Percentiles rank a stretch among this genome's conserved stretches.
Conservation (phyloP, 1,140 invertebrate species). For the Rhysida immarginata region DNA sequence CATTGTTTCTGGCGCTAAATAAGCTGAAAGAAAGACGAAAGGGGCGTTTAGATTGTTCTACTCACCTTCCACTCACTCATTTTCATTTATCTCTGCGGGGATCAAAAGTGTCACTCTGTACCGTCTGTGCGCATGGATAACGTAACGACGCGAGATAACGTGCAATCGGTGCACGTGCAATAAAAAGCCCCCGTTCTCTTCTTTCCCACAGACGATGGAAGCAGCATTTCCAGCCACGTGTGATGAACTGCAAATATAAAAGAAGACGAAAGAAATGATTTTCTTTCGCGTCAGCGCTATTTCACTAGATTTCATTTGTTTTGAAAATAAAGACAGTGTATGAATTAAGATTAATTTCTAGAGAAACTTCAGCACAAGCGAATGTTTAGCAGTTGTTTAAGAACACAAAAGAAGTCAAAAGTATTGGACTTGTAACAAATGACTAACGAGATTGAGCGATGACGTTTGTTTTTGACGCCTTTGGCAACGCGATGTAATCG, state of each 20-base stretch:
- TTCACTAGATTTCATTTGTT: too few species aligned
- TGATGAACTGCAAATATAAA: not conserved
- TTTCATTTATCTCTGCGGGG: not conserved
- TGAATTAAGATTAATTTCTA: too few species aligned
- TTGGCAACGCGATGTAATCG: not conserved
- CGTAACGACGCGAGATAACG: not conserved
- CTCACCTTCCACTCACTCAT: not conserved
- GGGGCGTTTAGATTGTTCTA: not conserved
- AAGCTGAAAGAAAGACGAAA: not conserved
- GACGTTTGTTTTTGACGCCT: not conserved
- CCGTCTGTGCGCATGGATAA: conserved; percentile 1
- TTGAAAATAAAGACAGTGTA: too few species aligned
- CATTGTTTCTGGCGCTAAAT: not conserved
- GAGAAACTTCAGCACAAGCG: too few species aligned
- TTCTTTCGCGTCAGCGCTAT: too few species aligned
- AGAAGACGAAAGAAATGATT: too few species aligned
- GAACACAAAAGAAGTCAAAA: too few species aligned
- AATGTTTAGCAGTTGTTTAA: too few species aligned
- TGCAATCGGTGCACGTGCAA: not conserved
- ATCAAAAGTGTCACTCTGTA: too few species aligned
- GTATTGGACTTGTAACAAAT: too few species aligned
- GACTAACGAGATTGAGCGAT: not conserved
- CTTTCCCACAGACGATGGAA: not conserved
- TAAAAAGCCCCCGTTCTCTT: conserved; percentile 1
- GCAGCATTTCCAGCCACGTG: not conserved